A percentile compares a stretch with the other conserved stretches of the same genome.
phyloP scores from a whole-genome alignment of 2,113 vertebrate species.

The Cyanocitta stelleri region DNA sequence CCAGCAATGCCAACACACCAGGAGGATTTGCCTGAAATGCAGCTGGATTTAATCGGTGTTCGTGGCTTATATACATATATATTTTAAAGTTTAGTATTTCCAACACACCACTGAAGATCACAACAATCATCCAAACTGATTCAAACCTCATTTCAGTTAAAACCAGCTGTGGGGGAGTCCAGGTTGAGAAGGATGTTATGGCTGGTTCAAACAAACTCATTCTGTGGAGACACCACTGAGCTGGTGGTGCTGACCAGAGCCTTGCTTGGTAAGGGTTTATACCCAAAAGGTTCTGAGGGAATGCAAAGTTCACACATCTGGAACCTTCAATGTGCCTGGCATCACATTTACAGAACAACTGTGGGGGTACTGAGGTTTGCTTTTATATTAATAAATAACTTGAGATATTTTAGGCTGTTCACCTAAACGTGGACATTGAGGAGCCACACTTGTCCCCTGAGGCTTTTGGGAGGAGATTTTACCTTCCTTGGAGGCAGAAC shows the following conservation, averaged over 20 bases:
- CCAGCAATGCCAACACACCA: conserved; percentile 90
- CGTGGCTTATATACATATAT: no score
- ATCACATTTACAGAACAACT: background rate
- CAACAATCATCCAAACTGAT: background rate
- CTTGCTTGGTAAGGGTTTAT: background rate
- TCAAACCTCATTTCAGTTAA: background rate
- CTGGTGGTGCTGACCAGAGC: background rate
- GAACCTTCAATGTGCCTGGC: background rate
- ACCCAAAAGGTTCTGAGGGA: background rate
- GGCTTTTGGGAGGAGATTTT: background rate
- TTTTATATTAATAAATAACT: background rate
- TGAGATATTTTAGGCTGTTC: background rate
- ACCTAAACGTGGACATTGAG: background rate
- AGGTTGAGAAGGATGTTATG: background rate
- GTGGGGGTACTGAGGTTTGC: background rate
- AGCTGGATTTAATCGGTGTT: background rate
- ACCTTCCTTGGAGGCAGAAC: background rate
- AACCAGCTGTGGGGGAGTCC: background rate
- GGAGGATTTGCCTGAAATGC: conserved; percentile 87
- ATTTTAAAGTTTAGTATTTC: background rate
- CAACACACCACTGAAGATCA: background rate
- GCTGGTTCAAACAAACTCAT: background rate
- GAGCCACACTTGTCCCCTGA: background rate
- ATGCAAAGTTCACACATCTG: background rate
- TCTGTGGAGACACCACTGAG: background rate